These are phyloP conservation scores for Acromyrmex charruanus DNA, from an alignment of 1,140 invertebrate species.

Conservation along the genomic window DNA sequence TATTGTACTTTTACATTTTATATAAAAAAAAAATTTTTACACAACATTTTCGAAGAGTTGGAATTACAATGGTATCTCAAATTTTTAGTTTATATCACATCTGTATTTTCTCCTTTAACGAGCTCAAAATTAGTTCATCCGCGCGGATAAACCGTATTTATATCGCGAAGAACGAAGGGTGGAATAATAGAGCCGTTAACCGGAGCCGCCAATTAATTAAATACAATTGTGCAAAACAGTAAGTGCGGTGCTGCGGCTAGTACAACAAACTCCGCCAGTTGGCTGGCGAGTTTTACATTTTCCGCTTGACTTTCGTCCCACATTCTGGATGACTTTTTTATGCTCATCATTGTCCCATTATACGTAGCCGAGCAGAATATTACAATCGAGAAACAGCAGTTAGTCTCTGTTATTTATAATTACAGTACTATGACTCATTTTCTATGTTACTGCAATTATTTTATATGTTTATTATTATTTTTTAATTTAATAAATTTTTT, in stretches of 20 bases:
- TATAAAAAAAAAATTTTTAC: not conserved
- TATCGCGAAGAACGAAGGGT: not conserved
- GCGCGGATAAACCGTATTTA: slow-evolving; percentile 51
- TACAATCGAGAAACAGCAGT: not conserved
- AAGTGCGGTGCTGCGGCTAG: slow-evolving; percentile 55
- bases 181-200: slow-evolving; percentile 5
- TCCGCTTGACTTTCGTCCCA: slow-evolving; percentile 46
- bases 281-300: slow-evolving; percentile 60
- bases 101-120: slow-evolving; percentile 19
- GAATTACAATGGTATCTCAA: not conserved
- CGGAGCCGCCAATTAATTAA: slow-evolving; percentile 73
- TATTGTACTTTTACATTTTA: not conserved
- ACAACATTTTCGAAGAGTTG: not conserved
- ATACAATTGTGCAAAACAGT: slow-evolving; percentile 74
- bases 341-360: not conserved
- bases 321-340: slow-evolving; percentile 32
- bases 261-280: slow-evolving; percentile 67
- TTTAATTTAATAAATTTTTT: not conserved
- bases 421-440: not conserved
- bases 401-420: not conserved
- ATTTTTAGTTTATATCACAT: not conserved
- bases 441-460: not conserved
- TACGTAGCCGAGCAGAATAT: not conserved
- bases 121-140: slow-evolving; percentile 47
- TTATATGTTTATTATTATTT: not conserved